These are phyloP conservation scores for Phalacrocorax pelagicus DNA, from an alignment of 2,113 vertebrate species.

Conservation along the genomic window DNA sequence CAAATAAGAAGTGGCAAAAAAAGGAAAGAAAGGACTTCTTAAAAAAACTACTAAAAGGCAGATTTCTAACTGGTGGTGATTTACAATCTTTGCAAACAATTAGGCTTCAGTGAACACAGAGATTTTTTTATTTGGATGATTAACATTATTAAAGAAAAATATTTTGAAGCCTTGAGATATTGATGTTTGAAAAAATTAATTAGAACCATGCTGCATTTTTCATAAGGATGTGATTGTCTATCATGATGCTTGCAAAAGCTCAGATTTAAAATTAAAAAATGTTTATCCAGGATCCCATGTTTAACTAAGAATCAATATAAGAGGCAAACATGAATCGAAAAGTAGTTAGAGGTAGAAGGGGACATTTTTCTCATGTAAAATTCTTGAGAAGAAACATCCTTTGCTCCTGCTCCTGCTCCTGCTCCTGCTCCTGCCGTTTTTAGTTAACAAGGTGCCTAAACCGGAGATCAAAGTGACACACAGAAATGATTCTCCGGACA, in stretches of 20 bases:
- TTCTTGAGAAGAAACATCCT: neutral
- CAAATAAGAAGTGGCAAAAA: constrained; percentile 15
- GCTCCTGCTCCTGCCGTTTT: neutral
- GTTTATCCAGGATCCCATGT: neutral
- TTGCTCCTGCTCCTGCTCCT: neutral
- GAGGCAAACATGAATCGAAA: neutral
- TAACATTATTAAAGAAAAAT: neutral
- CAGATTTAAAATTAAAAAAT: neutral
- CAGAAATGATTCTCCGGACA: neutral
- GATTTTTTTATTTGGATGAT: neutral
- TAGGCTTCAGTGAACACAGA: neutral
- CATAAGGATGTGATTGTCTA: neutral
- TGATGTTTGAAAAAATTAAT: constrained; percentile 21
- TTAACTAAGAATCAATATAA: neutral
- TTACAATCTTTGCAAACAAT: constrained; percentile 19
- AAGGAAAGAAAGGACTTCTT: neutral
- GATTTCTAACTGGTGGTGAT: neutral
- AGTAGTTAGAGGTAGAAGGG: neutral
- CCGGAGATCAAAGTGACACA: neutral
- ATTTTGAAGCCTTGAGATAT: neutral
- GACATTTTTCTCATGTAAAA: neutral
- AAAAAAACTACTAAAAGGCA: neutral
- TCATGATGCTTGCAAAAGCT: neutral
- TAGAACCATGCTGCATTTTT: neutral
- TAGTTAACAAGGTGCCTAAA: neutral